Conservation (phyloP, 2,797 vertebrate species). For the Myiothlypis chrysogaster region DNA sequence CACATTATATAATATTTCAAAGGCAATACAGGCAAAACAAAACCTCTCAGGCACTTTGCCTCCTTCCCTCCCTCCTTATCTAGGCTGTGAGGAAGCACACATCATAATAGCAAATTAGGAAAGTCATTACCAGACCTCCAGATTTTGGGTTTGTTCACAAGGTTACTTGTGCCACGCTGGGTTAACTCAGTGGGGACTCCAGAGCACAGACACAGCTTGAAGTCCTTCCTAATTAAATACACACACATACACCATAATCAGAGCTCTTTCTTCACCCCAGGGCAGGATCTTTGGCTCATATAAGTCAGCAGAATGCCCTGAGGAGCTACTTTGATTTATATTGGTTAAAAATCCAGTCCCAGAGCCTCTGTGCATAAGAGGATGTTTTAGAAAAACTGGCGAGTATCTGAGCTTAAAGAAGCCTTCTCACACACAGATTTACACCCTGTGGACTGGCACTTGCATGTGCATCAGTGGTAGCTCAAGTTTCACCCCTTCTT, state of each 20-base stretch:
- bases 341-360: background rate
- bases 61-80: background rate
- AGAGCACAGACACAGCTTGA: background rate
- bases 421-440: background rate
- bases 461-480: background rate
- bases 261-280: background rate
- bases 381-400: background rate
- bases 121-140: background rate
- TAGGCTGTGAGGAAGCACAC: background rate
- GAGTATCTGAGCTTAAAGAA: background rate
- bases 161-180: background rate
- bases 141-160: background rate
- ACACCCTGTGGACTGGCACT: background rate
- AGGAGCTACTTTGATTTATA: slow-evolving; percentile 4
- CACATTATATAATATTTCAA: background rate
- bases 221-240: slow-evolving; percentile 11
- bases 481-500: background rate
- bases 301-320: slow-evolving; percentile 7
- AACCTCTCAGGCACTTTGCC: background rate
- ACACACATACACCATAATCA: background rate
- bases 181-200: background rate
- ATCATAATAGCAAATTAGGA: background rate
- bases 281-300: background rate
- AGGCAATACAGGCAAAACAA: background rate
- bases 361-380: background rate